phyloP scores from a whole-genome alignment of 2,888 invertebrate genomes.

The Therioaphis trifolii region DNA sequence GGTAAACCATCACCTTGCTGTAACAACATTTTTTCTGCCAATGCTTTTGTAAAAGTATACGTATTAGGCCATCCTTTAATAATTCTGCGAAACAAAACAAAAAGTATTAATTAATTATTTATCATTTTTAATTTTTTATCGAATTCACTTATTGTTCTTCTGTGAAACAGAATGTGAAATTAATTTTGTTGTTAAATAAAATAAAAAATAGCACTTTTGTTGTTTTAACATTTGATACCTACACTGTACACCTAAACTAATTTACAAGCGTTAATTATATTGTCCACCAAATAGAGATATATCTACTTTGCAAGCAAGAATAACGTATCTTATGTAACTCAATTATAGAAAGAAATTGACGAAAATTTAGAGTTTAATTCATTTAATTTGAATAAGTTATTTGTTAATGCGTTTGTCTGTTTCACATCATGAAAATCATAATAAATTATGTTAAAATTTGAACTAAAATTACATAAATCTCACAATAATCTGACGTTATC shows the following conservation, averaged over 20 bases:
- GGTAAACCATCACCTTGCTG: conserved; percentile 82
- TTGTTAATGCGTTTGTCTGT: neutral
- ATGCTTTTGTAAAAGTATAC: conserved; percentile 94
- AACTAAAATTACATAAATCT: neutral
- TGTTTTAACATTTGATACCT: too few species aligned
- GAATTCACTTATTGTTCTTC: neutral
- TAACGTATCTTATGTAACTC: neutral
- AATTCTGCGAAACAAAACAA: conserved; percentile 70
- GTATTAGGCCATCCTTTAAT: conserved; percentile 88
- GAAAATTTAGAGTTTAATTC: neutral
- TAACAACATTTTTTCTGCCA: conserved; percentile 89
- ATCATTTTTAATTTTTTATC: neutral
- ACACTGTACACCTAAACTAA: too few species aligned
- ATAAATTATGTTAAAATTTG: neutral
- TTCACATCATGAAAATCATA: neutral
- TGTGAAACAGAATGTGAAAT: too few species aligned
- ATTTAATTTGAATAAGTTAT: neutral
- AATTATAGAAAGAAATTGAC: neutral
- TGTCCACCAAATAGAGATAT: too few species aligned
- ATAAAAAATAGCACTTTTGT: too few species aligned
- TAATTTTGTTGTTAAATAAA: too few species aligned
- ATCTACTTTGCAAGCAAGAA: neutral
- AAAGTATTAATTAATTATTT: neutral
- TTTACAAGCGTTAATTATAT: too few species aligned
- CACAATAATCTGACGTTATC: neutral